Conservation (phyloP, 2,888 invertebrate species). For the Tetheella fluctuosa region DNA sequence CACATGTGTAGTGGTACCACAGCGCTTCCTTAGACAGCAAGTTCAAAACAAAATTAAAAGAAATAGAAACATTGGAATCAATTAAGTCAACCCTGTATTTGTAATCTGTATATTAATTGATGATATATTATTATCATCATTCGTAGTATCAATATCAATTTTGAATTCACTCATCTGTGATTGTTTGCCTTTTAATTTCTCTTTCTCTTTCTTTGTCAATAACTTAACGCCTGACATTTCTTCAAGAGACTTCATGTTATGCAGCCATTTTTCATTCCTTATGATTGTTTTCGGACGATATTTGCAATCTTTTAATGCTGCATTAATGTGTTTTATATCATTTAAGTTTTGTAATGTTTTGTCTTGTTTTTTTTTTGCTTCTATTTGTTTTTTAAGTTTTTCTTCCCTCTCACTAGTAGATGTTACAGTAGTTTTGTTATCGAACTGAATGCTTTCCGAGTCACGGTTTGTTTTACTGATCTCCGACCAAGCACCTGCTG, state of each 20-base stretch:
- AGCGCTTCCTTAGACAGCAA: too few species aligned
- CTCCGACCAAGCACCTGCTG: slow-evolving; percentile 50
- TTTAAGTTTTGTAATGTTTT: slow-evolving; percentile 44
- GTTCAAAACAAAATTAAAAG: too few species aligned
- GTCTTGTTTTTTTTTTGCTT: slow-evolving; percentile 27
- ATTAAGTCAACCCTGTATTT: slow-evolving; percentile 21
- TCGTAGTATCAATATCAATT: slow-evolving; percentile 50
- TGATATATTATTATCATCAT: slow-evolving; percentile 36
- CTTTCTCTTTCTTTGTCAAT: slow-evolving; percentile 54
- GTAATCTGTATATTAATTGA: slow-evolving; percentile 51
- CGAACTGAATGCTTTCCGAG: slow-evolving; percentile 38
- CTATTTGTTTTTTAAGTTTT: slow-evolving; percentile 19
- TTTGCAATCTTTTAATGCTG: slow-evolving; percentile 33
- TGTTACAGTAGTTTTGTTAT: slow-evolving; percentile 16
- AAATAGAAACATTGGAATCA: too few species aligned
- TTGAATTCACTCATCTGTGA: slow-evolving; percentile 45
- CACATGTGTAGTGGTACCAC: too few species aligned
- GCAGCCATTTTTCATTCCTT: slow-evolving; percentile 60
- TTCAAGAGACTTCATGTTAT: slow-evolving; percentile 53
- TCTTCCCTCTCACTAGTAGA: slow-evolving; percentile 16
- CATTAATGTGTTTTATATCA: slow-evolving; percentile 48
- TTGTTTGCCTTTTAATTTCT: slow-evolving; percentile 36
- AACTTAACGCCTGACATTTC: slow-evolving; percentile 45
- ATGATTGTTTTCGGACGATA: slow-evolving; percentile 32
- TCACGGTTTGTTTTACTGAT: slow-evolving; percentile 47